A percentile compares a stretch with the other conserved stretches of the same genome.
Conservation (phyloP, 2,888 invertebrate genomes). For the Andrena bucephala region DNA sequence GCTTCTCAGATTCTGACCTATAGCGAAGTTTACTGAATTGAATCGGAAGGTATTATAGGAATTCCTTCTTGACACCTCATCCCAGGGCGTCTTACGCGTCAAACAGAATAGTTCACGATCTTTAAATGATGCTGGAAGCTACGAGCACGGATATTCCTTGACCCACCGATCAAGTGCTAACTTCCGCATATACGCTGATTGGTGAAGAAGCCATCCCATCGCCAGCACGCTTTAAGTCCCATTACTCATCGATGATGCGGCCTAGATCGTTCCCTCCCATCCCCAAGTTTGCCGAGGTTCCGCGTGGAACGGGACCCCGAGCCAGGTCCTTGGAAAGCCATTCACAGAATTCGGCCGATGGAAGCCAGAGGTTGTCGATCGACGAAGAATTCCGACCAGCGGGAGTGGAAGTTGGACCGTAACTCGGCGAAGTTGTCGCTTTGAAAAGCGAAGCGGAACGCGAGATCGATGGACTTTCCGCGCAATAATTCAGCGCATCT, state of each 20-base stretch:
- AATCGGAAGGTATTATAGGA: no score
- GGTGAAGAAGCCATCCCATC: background rate
- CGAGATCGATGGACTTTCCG: conserved; percentile 30
- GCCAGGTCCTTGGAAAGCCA: conserved; percentile 17
- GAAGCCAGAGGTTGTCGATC: conserved; percentile 10
- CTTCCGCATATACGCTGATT: background rate
- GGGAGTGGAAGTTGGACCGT: conserved; percentile 1
- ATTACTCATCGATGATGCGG: conserved; percentile 25
- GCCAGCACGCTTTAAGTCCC: conserved; percentile 9
- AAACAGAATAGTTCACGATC: no score
- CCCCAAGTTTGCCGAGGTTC: background rate
- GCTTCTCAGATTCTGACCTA: background rate
- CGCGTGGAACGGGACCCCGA: background rate
- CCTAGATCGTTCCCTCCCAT: background rate
- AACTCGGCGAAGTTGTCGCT: conserved; percentile 12
- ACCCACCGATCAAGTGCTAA: conserved; percentile 1
- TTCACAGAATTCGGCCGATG: conserved; percentile 19
- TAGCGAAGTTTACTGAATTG: no score
- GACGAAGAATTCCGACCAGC: conserved; percentile 32
- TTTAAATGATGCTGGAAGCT: no score
- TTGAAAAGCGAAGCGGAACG: conserved; percentile 41
- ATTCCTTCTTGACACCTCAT: no score
- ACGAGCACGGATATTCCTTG: background rate
- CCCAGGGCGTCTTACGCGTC: no score
- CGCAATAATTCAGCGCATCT: conserved; percentile 66